phyloP scores from a whole-genome alignment of 2,888 invertebrate genomes.

The Caenorhabditis sp. region DNA sequence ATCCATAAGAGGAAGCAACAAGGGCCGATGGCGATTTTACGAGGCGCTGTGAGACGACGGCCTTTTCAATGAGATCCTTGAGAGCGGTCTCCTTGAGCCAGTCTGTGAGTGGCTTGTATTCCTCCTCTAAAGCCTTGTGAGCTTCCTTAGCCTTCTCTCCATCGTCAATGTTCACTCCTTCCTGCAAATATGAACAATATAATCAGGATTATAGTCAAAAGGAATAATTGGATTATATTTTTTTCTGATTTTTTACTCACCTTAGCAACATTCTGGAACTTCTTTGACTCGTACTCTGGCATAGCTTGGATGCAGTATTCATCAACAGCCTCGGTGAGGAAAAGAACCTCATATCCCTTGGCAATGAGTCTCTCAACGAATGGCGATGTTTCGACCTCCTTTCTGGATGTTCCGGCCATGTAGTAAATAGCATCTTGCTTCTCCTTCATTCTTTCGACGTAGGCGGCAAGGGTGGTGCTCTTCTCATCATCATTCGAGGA shows the following conservation, averaged over 20 bases:
- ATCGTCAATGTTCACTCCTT: constrained; percentile 86
- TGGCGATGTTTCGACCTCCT: constrained; percentile 89
- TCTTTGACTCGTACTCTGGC: constrained; percentile 98
- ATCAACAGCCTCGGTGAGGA: constrained; percentile 96
- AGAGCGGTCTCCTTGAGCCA: constrained; percentile 91
- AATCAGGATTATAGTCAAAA: background rate
- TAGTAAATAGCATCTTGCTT: constrained; percentile 96
- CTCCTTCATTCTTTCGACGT: constrained; percentile 95
- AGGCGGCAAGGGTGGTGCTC: constrained; percentile 90
- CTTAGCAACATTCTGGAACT: constrained; percentile 99
- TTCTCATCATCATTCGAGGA: constrained; percentile 87
- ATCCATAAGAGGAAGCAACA: constrained; percentile 96
- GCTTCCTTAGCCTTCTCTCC: constrained; percentile 86
- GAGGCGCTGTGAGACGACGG: constrained; percentile 91
- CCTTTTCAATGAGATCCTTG: constrained; percentile 87
- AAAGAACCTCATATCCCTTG: constrained; percentile 94
- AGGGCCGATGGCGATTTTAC: constrained; percentile 95
- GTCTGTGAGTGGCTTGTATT: constrained; percentile 92
- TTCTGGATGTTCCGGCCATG: constrained; percentile 92
- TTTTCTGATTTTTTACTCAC: constrained; percentile 19
- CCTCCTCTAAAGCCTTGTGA: constrained; percentile 88
- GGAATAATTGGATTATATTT: background rate
- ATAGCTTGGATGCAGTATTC: constrained; percentile 97
- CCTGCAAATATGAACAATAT: constrained; percentile 83
- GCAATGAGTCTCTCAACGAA: constrained; percentile 95